Evolutionary conservation across 2,888 invertebrate species (phyloP).

Genomic region (Megamerina dolium): DNA sequence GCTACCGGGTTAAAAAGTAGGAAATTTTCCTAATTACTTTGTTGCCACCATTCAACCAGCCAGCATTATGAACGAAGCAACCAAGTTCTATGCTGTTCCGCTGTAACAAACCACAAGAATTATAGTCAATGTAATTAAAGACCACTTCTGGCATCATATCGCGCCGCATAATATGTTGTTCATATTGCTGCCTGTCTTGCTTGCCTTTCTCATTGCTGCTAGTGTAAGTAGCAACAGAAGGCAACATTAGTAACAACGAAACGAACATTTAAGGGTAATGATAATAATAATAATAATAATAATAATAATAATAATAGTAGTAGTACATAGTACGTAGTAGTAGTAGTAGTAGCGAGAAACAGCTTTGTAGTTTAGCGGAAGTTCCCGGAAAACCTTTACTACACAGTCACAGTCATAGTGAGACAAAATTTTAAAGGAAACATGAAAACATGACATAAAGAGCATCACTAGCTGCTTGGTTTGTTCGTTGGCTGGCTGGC

Average conservation of each 20-base stretch:
- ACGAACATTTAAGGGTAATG: not conserved
- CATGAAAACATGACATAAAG: no score
- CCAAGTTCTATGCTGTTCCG: not conserved
- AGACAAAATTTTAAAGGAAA: conserved; percentile 32
- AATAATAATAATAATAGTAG: no score
- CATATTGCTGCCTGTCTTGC: not conserved
- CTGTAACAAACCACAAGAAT: conserved; percentile 22
- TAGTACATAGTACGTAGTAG: no score
- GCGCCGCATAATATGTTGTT: conserved; percentile 6
- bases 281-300: not conserved
- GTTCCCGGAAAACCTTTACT: conserved; percentile 3
- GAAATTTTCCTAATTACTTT: conserved; percentile 43
- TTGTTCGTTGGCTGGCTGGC: no score
- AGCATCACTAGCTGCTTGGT: no score
- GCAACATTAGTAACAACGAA: not conserved
- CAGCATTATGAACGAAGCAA: no score
- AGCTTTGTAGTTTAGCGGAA: conserved; percentile 5
- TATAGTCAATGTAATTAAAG: conserved; percentile 41
- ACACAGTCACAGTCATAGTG: no score
- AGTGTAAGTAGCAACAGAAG: not conserved
- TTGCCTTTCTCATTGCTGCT: not conserved
- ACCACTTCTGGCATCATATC: conserved; percentile 35
- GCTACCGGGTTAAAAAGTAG: conserved; percentile 32
- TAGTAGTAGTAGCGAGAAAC: no score
- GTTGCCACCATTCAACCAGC: conserved; percentile 24